phyloP scores from a whole-genome alignment of 2,113 vertebrate species.

The Castor canadensis region DNA sequence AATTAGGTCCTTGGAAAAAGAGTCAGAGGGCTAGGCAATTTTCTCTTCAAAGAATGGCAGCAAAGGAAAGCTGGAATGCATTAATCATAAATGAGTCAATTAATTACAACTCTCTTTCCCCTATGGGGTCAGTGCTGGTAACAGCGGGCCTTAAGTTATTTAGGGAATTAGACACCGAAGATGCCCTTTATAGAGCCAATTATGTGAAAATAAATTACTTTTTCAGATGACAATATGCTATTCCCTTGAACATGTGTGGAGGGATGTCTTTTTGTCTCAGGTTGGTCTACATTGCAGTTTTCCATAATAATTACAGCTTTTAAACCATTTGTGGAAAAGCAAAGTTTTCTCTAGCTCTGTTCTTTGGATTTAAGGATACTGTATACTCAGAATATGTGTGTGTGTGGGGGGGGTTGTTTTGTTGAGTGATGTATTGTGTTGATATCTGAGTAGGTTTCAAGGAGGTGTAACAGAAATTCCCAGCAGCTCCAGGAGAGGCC shows the following conservation, averaged over 20 bases:
- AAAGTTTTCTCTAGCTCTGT: slow-evolving; percentile 63
- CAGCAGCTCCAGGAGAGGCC: neutral
- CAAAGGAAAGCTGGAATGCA: slow-evolving; percentile 76
- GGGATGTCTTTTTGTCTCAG: slow-evolving; percentile 41
- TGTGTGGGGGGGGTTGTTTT: slow-evolving; percentile 19
- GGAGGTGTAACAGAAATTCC: slow-evolving; percentile 13
- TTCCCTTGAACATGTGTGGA: slow-evolving; percentile 64
- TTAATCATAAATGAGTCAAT: slow-evolving; percentile 85
- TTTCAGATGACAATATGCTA: slow-evolving; percentile 76
- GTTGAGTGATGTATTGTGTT: slow-evolving; percentile 57
- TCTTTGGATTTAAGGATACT: slow-evolving; percentile 69
- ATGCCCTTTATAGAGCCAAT: slow-evolving; percentile 84
- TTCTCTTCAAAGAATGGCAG: slow-evolving; percentile 72
- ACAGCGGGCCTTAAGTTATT: slow-evolving; percentile 78
- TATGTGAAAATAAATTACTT: slow-evolving; percentile 82
- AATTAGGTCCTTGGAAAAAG: slow-evolving; percentile 73
- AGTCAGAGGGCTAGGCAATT: slow-evolving; percentile 78
- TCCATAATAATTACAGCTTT: slow-evolving; percentile 75
- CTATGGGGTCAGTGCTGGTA: slow-evolving; percentile 75
- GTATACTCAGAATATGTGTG: slow-evolving; percentile 28
- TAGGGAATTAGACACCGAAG: slow-evolving; percentile 76
- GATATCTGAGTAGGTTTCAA: slow-evolving; percentile 63
- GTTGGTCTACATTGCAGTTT: slow-evolving; percentile 64
- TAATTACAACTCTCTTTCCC: slow-evolving; percentile 82
- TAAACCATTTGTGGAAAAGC: slow-evolving; percentile 67